phyloP scores from a whole-genome alignment of 2,113 vertebrate species.

The Neogobius melanostomus region DNA sequence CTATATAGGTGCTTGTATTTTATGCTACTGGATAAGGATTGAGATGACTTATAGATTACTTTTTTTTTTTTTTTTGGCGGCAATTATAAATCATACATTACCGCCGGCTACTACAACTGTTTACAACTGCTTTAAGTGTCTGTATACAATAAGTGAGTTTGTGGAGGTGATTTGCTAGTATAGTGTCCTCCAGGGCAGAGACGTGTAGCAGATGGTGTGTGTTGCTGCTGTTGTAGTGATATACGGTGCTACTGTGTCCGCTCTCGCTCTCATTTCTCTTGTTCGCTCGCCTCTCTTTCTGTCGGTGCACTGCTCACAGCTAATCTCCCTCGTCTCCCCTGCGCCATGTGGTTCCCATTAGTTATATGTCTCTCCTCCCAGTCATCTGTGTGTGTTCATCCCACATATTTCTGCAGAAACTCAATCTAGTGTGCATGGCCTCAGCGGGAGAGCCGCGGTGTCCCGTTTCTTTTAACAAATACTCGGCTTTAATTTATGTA shows the following conservation, averaged over 20 bases:
- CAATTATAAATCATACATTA: not conserved
- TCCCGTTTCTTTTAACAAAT: not conserved
- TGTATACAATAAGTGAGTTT: not conserved
- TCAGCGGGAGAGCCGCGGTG: not conserved
- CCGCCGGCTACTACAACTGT: not conserved
- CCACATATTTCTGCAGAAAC: conserved; percentile 70
- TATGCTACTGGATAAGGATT: too few species aligned
- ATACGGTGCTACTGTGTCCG: conserved; percentile 35
- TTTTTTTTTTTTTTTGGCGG: too few species aligned
- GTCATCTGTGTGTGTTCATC: conserved; percentile 33
- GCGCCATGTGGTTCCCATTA: conserved; percentile 78
- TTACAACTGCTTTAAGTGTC: not conserved
- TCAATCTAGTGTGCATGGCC: conserved; percentile 38
- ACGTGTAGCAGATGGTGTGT: conserved; percentile 27
- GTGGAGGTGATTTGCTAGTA: conserved; percentile 12
- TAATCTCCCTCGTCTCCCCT: conserved; percentile 19
- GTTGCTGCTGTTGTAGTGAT: not conserved
- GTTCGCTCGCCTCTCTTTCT: conserved; percentile 1
- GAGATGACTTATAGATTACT: too few species aligned
- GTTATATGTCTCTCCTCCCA: conserved; percentile 63
- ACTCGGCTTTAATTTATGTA: conserved; percentile 17
- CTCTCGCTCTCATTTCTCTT: conserved; percentile 9
- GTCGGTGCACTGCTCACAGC: conserved; percentile 20
- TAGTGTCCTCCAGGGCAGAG: not conserved
- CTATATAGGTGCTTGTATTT: too few species aligned